These are phyloP conservation scores for Hyposmocoma kahamanoa DNA, from an alignment of 1,140 invertebrate species.

Conservation along the genomic window DNA sequence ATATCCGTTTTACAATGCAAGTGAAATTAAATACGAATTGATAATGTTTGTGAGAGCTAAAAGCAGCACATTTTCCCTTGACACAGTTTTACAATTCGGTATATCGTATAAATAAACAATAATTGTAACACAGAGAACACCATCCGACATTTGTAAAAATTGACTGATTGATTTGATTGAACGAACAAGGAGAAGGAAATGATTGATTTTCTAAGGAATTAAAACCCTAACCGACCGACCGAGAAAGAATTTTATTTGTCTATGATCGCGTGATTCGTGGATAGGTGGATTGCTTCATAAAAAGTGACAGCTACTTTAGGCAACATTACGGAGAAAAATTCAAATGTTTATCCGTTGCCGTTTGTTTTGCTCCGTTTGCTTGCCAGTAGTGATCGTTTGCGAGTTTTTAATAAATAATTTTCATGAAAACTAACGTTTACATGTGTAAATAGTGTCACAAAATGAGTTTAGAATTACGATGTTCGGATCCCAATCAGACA, in stretches of 20 bases:
- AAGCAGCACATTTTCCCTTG: conserved; percentile 29
- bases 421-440: conserved; percentile 1
- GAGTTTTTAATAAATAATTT: conserved; percentile 2
- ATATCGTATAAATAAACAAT: conserved; percentile 60
- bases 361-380: conserved; percentile 23
- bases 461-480: conserved; percentile 39
- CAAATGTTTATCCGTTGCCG: conserved; percentile 15
- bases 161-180: conserved; percentile 32
- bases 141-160: conserved; percentile 55
- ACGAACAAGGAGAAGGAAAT: too few species aligned
- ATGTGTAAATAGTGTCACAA: conserved; percentile 4
- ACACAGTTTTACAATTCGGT: conserved; percentile 26
- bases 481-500: conserved; percentile 35
- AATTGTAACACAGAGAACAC: conserved; percentile 36
- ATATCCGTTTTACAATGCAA: conserved; percentile 19
- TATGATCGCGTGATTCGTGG: not conserved
- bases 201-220: too few species aligned
- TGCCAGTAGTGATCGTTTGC: too few species aligned
- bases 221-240: too few species aligned
- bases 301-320: not conserved
- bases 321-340: conserved; percentile 2
- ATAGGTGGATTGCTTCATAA: not conserved
- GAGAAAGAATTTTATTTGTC: not conserved
- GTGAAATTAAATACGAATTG: conserved; percentile 16
- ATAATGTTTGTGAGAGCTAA: conserved; percentile 20